Evolutionary conservation across 92 coral and sea anemone genomes (phyloP).

Genomic region (Hydrozoanthus gracilis): DNA sequence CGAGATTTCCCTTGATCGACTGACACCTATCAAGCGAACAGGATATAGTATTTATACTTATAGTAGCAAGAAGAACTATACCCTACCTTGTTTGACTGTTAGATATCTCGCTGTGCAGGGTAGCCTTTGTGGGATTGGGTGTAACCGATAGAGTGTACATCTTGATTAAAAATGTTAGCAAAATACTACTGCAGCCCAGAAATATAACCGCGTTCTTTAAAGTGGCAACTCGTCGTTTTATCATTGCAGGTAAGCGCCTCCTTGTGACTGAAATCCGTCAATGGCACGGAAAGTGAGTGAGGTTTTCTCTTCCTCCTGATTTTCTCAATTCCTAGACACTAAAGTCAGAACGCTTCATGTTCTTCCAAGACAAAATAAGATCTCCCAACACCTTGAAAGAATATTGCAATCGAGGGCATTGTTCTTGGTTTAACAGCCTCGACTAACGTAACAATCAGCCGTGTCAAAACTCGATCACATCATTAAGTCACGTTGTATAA

Average conservation of each 20-base stretch:
- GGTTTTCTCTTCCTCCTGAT: not conserved
- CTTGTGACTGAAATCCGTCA: not conserved
- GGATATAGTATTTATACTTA: too few species aligned
- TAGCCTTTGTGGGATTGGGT: not conserved
- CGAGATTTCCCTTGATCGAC: too few species aligned
- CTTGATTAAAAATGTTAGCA: constrained; percentile 27
- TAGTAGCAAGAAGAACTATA: not conserved
- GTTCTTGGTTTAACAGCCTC: not conserved
- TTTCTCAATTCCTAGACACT: not conserved
- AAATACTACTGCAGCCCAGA: constrained; percentile 15
- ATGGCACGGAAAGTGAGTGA: not conserved
- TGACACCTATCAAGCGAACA: too few species aligned
- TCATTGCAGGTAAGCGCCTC: constrained; percentile 14
- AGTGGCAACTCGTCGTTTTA: constrained; percentile 33
- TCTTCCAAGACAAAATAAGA: not conserved
- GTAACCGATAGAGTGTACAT: constrained; percentile 11
- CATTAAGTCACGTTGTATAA: not conserved
- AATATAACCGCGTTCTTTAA: constrained; percentile 2
- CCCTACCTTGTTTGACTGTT: constrained; percentile 20
- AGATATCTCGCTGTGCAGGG: constrained; percentile 10
- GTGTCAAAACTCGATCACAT: constrained; percentile 18
- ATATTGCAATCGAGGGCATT: not conserved
- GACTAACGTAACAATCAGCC: not conserved
- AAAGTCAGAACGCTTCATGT: not conserved
- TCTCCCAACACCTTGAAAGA: not conserved